Base-by-base conservation (phyloP, 2,888 invertebrate species). In the Corythucha ciliata region DNA sequence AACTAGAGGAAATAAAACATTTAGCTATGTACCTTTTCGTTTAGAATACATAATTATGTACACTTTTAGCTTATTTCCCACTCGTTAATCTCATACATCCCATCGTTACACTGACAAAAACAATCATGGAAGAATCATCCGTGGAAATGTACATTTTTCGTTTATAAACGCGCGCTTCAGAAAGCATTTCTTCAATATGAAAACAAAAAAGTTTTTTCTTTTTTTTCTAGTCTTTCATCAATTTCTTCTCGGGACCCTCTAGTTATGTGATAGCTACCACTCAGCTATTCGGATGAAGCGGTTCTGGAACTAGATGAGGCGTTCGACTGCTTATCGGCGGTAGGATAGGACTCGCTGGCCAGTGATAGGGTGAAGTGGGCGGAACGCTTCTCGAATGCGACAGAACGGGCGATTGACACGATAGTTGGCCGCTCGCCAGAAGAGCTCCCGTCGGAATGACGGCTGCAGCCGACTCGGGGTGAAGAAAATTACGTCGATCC, bases 381-480 rank as follows among this genome's bases (percentile, higher is more conserved):
- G 63, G 60, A 12, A 63, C 60, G 47, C 63, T 62, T 26, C 61
- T 55, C 21, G 63, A 63, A 37, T 62, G 62, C 8, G 61, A 58
- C 36, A 61, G 57, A 39, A 60, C 52, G n/a, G 60, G 59, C 52
- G 58, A 55, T 39, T 53, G 53, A 53, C 45, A 49, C 52, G 20
- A n/a, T n/a, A n/a, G n/a, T n/a, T n/a, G n/a, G n/a, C n/a, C n/a
- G n/a, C n/a, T n/a, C n/a, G n/a, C n/a, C n/a, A n/a, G n/a, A n/a
- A n/a, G n/a, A n/a, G n/a, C n/a, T 60, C 62, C 52, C 59, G 73
- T 60, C 74, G 69, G 65, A 7, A 37, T 54, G 47, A 57, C 59
- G 64, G 64, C 72, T 41, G 83, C 87, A 57, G 89, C 88, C 55
- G 87, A 81, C 66, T 89, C 89, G 40, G 89, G 89, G 70, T 89